These are phyloP conservation scores for Macrophya alboannulata DNA, from an alignment of 2,888 invertebrate genomes.

Conservation along the genomic window DNA sequence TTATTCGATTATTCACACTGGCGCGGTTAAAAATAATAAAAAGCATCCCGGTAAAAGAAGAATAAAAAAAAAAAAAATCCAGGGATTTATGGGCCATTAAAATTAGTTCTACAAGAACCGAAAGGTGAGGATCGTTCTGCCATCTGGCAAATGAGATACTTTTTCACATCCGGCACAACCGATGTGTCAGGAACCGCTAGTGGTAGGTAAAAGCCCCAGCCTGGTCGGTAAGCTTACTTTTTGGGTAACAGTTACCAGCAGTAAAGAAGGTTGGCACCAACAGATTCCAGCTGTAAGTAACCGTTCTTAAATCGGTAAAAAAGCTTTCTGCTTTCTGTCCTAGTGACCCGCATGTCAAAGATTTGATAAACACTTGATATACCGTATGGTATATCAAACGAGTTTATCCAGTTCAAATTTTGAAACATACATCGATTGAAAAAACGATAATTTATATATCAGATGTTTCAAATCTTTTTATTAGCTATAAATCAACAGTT, in stretches of 20 bases:
- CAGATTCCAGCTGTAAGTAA: background rate
- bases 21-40: slow-evolving; percentile 69
- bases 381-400: background rate
- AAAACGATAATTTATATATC: background rate
- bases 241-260: too few species aligned
- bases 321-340: background rate
- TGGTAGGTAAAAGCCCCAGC: background rate
- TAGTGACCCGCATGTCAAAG: background rate
- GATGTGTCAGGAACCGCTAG: background rate
- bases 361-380: background rate
- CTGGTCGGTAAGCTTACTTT: background rate
- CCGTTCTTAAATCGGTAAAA: background rate
- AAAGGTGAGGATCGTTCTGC: slow-evolving; percentile 52
- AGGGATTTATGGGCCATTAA: slow-evolving; percentile 72
- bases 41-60: slow-evolving; percentile 63
- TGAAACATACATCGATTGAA: background rate
- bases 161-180: background rate
- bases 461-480: background rate
- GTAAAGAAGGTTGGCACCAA: slow-evolving; percentile 2
- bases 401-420: background rate
- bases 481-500: background rate
- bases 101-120: slow-evolving; percentile 70
- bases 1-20: slow-evolving; percentile 76
- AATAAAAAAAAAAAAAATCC: slow-evolving; percentile 64
- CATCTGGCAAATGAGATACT: slow-evolving; percentile 51